A percentile compares a stretch with the other conserved stretches of the same genome.
These are phyloP conservation scores for Megathymus violae DNA, from an alignment of 1,140 invertebrate genomes.

Conservation along the genomic window DNA sequence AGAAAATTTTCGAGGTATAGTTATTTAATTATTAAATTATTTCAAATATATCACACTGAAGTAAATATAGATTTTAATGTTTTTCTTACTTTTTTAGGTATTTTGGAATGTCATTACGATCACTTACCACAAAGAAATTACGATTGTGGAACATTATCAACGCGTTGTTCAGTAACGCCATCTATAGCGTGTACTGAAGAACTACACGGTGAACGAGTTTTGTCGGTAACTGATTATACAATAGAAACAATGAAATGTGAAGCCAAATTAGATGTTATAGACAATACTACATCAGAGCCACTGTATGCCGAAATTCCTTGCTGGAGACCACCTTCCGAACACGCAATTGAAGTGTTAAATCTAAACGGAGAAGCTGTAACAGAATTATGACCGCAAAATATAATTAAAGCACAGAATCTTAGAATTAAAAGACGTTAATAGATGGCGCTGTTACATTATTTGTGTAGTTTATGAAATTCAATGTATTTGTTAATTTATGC, in stretches of 20 bases:
- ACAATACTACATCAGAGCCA: constrained; percentile 70
- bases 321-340: constrained; percentile 74
- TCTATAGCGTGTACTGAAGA: constrained; percentile 59
- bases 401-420: constrained; percentile 8
- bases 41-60: no score
- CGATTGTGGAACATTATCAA: constrained; percentile 55
- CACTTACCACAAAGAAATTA: constrained; percentile 71
- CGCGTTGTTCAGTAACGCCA: constrained; percentile 59
- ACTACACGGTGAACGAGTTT: constrained; percentile 52
- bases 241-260: constrained; percentile 77
- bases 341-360: constrained; percentile 70
- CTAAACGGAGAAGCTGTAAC: constrained; percentile 79
- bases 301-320: constrained; percentile 81
- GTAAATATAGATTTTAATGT: constrained; percentile 11
- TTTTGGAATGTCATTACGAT: constrained; percentile 81
- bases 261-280: constrained; percentile 68
- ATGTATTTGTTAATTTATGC: constrained; percentile 10
- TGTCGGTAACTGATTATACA: constrained; percentile 60
- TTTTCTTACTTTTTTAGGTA: constrained; percentile 60
- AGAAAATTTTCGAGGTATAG: constrained; percentile 83
- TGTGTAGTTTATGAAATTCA: constrained; percentile 14
- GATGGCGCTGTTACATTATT: constrained; percentile 48
- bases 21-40: no score
- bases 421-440: constrained; percentile 39
- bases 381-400: constrained; percentile 70